Percentiles rank a stretch among this genome's conserved stretches.
Conservation (phyloP, 2,888 invertebrate species). For the Folsomia manolachei region DNA sequence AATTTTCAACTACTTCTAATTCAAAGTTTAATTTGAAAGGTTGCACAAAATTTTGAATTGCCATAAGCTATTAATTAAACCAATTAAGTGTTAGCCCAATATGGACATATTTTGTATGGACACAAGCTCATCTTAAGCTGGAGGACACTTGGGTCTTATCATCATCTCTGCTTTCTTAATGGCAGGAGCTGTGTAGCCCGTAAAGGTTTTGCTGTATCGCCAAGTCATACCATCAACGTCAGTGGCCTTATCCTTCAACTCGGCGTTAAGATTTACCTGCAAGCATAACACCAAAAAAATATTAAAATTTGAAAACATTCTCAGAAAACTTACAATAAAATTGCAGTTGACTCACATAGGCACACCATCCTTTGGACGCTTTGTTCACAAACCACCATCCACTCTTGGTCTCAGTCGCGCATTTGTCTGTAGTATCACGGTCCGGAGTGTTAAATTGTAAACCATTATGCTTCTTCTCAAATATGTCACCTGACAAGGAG, state of each 20-base stretch:
- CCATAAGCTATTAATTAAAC: too few relatives aligned
- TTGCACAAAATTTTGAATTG: too few relatives aligned
- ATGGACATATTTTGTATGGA: too few relatives aligned
- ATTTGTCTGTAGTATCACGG: not conserved
- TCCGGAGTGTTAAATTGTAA: not conserved
- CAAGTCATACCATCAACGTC: not conserved
- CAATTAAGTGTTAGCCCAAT: too few relatives aligned
- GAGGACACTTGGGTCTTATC: not conserved
- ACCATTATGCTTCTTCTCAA: not conserved
- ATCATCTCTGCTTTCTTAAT: slow-evolving; percentile 1
- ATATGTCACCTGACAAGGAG: not conserved
- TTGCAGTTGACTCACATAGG: not conserved
- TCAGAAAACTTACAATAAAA: not conserved
- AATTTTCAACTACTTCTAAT: too few relatives aligned
- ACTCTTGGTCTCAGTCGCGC: not conserved
- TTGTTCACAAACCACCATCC: slow-evolving; percentile 1
- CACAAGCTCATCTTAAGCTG: not conserved
- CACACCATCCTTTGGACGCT: not conserved
- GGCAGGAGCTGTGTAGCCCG: not conserved
- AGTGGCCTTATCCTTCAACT: slow-evolving; percentile 3
- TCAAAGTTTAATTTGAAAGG: too few relatives aligned
- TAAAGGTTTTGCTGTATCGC: not conserved
- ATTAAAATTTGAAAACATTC: not conserved
- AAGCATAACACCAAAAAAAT: too few relatives aligned
- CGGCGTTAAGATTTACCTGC: not conserved